Conservation (phyloP, 1,140 invertebrate species). For the Leptoteleia sp. region DNA sequence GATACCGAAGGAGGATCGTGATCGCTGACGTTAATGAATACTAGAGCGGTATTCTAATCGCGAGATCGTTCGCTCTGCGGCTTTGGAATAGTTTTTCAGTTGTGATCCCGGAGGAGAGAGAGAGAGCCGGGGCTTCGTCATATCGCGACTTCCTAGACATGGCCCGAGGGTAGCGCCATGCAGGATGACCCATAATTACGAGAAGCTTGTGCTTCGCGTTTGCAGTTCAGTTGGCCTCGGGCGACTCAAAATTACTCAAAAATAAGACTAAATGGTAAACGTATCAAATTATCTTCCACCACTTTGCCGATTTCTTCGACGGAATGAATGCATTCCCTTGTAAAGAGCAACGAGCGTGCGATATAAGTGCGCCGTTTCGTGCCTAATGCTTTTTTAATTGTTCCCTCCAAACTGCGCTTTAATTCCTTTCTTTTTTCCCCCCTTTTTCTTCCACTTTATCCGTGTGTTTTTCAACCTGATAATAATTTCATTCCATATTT, state of each 20-base stretch:
- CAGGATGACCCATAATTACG: conserved; percentile 77
- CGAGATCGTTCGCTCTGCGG: conserved; percentile 43
- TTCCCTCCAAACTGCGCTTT: conserved; percentile 61
- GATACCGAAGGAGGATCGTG: conserved; percentile 35
- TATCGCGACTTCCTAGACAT: conserved; percentile 73
- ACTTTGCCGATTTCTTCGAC: conserved; percentile 29
- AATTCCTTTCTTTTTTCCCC: conserved; percentile 11
- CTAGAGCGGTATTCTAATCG: conserved; percentile 47
- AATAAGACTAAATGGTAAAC: conserved; percentile 78
- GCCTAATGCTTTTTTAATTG: conserved; percentile 79
- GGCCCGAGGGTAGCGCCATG: conserved; percentile 66
- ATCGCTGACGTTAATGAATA: conserved; percentile 54
- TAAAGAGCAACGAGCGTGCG: conserved; percentile 48
- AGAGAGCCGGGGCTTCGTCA: conserved; percentile 51
- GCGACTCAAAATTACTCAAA: conserved; percentile 79
- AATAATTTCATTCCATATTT: no score
- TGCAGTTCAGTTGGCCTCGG: conserved; percentile 74
- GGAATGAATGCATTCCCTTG: conserved; percentile 51
- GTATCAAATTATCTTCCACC: conserved; percentile 77
- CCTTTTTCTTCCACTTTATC: conserved; percentile 3
- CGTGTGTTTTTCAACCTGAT: conserved; percentile 35
- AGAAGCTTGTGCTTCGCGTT: conserved; percentile 71
- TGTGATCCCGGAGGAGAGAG: conserved; percentile 21
- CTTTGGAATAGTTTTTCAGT: conserved; percentile 37
- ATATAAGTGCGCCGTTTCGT: conserved; percentile 57